Evolutionary conservation across 2,113 vertebrate species (phyloP), one percentile per base, ranked within the genome.

Genomic region (Perca flavescens): DNA sequence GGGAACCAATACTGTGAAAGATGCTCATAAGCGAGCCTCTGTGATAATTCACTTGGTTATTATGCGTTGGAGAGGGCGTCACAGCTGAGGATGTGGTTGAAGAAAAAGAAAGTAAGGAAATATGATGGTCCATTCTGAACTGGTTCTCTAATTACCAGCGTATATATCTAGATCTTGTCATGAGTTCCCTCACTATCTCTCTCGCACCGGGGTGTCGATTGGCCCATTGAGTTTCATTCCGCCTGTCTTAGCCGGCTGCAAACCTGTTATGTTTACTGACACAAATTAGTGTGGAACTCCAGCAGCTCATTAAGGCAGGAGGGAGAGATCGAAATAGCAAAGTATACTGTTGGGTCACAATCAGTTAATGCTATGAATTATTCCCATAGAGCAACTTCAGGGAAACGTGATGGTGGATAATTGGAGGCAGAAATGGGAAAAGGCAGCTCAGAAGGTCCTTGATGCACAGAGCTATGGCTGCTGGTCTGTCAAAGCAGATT

Each of bases 11-110:
- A 67, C 74, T 81, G 77, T 87, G 77, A 89, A 87, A 82, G 56
- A 54, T 46, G 67, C 80, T 77, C 57, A 70, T 82, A 64, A 79
- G 64, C 21, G 40, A 25, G 47, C 21, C 63, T 68, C 81, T 15
- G 9, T 92, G 89, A 93, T 94, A 88, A 94, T 94, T 93, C 81
- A 93, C 72, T 5, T 34, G 47, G 54, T 68, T 93, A 19, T 74
- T 93, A 91, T 87, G 88, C 80, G 88, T 88, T 57, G 72, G 69
- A 86, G 81, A 91, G 79, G 61, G 75, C 61, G 3, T 61, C 79
- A 22, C 60, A 34, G 36, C 34, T 53, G 52, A 70, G n/a, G 19
- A 54, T 47, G 74, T 74, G 52, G 49, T 47, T 8, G 34, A 58
- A 64, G 60, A 53, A 71, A 79, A 22, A 75, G 58, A 80, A 14